A percentile compares a stretch with the other conserved stretches of the same genome.
These are phyloP conservation scores for Molorchus minor DNA, from an alignment of 2,888 invertebrate genomes.

Conservation along the genomic window DNA sequence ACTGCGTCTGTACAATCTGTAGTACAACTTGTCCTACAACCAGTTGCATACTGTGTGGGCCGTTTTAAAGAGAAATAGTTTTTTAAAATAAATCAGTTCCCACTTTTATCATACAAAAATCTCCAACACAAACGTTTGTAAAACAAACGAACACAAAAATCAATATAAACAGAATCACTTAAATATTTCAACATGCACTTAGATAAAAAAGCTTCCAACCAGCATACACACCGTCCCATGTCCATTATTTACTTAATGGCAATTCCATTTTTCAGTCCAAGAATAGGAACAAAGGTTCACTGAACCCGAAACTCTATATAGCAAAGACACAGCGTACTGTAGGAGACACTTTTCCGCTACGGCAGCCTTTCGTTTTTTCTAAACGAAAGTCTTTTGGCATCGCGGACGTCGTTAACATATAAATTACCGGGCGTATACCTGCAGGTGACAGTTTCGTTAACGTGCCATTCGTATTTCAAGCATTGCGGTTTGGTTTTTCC, in stretches of 20 bases:
- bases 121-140: too few relatives aligned
- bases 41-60: too few relatives aligned
- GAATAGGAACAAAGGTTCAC: constrained; percentile 13
- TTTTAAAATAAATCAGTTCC: too few relatives aligned
- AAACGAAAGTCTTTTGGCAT: constrained; percentile 15
- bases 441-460: constrained; percentile 45
- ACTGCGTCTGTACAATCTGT: too few relatives aligned
- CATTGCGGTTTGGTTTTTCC: constrained; percentile 46
- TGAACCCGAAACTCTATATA: constrained; percentile 16
- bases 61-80: too few relatives aligned
- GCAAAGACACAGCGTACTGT: constrained; percentile 18
- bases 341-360: constrained; percentile 19
- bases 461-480: constrained; percentile 42
- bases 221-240: too few relatives aligned
- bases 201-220: too few relatives aligned
- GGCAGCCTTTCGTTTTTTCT: constrained; percentile 5
- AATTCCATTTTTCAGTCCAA: constrained; percentile 11
- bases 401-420: constrained; percentile 26
- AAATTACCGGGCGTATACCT: constrained; percentile 36
- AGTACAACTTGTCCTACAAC: too few relatives aligned
- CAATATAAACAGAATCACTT: too few relatives aligned
- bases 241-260: constrained; percentile 13
- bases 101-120: too few relatives aligned
- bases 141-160: too few relatives aligned
- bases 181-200: too few relatives aligned